Evolutionary conservation across 2,113 vertebrate genomes (phyloP).

Genomic region (Percina caprodes): DNA sequence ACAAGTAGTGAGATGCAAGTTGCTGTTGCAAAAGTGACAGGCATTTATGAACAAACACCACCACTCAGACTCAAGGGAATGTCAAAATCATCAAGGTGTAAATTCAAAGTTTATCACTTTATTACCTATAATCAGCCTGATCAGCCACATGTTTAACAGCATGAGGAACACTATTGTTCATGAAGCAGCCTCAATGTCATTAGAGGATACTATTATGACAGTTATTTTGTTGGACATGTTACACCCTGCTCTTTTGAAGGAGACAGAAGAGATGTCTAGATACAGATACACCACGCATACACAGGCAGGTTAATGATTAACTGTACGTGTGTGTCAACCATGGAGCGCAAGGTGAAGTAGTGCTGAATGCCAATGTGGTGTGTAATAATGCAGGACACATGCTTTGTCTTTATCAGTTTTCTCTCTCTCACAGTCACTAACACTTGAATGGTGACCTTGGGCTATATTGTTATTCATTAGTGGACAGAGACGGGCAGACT

Average conservation of each 20-base stretch:
- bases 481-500: conserved; percentile 44
- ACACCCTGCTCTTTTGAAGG: conserved; percentile 1
- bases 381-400: conserved; percentile 26
- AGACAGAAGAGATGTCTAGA: neutral
- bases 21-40: conserved; percentile 9
- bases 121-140: neutral
- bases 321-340: conserved; percentile 7
- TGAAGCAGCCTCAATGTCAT: neutral
- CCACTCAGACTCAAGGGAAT: neutral
- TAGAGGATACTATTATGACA: neutral
- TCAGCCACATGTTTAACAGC: neutral
- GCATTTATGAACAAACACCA: conserved; percentile 27
- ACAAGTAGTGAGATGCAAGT: neutral
- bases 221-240: conserved; percentile 4
- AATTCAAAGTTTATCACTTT: neutral
- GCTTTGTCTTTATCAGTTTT: conserved; percentile 9
- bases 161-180: conserved; percentile 6
- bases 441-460: conserved; percentile 72
- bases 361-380: conserved; percentile 37
- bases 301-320: conserved; percentile 37
- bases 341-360: conserved; percentile 21
- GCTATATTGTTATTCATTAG: conserved; percentile 78
- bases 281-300: neutral
- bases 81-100: conserved; percentile 22
- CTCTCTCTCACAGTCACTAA: neutral